Percentiles rank a stretch among this genome's conserved stretches.
phyloP scores from a whole-genome alignment of 2,797 vertebrate species.

The Nothura maculosa region DNA sequence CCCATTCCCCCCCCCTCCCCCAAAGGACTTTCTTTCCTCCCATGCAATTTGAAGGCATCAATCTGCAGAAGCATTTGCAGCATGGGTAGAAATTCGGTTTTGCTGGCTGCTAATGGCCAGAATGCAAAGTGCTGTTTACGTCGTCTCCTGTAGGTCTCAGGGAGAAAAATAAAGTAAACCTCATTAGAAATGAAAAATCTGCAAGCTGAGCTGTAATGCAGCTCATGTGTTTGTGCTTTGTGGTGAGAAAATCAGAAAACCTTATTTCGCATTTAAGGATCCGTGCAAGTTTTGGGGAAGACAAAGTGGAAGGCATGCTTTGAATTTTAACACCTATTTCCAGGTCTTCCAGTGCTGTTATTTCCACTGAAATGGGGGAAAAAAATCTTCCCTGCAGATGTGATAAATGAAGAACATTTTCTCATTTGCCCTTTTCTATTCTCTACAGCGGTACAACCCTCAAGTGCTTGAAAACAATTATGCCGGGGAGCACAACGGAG shows the following conservation, averaged over 20 bases:
- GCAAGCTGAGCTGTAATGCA: no score
- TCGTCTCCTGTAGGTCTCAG: neutral
- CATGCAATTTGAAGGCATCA: neutral
- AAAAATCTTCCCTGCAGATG: constrained; percentile 41
- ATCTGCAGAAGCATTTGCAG: neutral
- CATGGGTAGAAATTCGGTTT: neutral
- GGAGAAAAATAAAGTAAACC: neutral
- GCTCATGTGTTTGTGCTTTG: neutral
- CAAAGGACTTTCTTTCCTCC: neutral
- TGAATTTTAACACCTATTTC: constrained; percentile 11
- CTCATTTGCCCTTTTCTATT: constrained; percentile 12
- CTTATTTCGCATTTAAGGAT: neutral
- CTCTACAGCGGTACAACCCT: constrained; percentile 23
- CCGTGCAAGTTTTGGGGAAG: constrained; percentile 63
- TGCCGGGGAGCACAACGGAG: neutral
- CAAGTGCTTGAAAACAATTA: neutral
- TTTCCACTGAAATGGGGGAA: neutral
- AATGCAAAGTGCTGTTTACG: neutral
- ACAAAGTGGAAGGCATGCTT: constrained; percentile 30
- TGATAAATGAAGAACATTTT: constrained; percentile 26
- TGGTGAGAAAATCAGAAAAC: neutral
- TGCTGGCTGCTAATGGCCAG: neutral
- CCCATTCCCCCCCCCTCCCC: neutral
- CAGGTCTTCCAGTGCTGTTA: neutral
- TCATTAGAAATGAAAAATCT: neutral